Base-by-base conservation (phyloP, 2,888 invertebrate species). In the Plagodis pulveraria region DNA sequence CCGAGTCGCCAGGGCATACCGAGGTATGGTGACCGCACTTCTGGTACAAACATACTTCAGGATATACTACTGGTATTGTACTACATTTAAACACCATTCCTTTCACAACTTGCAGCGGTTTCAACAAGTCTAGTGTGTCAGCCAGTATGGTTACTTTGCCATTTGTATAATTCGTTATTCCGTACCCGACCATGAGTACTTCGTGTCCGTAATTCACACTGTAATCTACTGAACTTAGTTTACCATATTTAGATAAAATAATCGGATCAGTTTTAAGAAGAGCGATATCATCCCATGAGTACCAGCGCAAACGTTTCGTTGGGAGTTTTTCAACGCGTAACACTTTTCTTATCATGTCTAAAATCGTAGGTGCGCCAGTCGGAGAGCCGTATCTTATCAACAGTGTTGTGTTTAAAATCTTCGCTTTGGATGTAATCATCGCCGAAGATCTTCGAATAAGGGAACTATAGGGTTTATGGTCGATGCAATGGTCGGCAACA, bases 201-300 rank as follows among this genome's bases (percentile, higher is more conserved):
- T 52, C 52, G 5, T 46, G 38, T 5, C 38, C 32, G 32, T 6
- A 36, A 11, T 40, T 32, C 33, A 45, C 9, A 7, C 10, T 32
- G n/a, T 9, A 40, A 10, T 52, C 36, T 10, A 52, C 36, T n/a
- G 33, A n/a, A 11, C 45, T 46, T n/a, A 52, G 7, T 40, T 46
- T 52, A n/a, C 45, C 45, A 40, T 52, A 52, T 33, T 33, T 12
- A 11, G 40, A 6, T 1, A 52, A 8, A 6, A 7, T 7, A 38
- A 52, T 40, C 11, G 38, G 52, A 6, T 52, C 45, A 22, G 52
- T 52, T 45, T 40, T 38, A 0, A 52, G n/a, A 6, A 52, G 45
- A 33, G 32, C 38, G 5, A 52, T 38, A 32, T 52, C 41, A n/a
- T 41, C 41, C 8, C 9, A 8, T n/a, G 41, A 9, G 5, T 2